Conservation (phyloP, 2,797 vertebrate species). For the Loriculus beryllinus region DNA sequence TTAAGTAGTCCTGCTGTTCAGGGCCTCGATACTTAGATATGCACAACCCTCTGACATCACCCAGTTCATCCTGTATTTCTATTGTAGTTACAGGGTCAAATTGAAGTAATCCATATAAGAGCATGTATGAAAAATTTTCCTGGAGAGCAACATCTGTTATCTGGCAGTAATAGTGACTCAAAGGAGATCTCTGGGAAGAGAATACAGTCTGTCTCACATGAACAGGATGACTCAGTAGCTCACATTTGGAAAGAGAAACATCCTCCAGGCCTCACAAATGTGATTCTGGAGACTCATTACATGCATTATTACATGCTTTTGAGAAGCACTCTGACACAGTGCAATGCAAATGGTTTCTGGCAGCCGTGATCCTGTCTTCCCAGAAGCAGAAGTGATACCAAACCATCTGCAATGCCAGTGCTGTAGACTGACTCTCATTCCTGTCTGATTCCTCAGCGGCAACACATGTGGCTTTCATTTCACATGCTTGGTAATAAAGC, state of each 20-base stretch:
- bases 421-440: not conserved
- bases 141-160: constrained; percentile 67
- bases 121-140: constrained; percentile 40
- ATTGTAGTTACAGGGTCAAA: constrained; percentile 1
- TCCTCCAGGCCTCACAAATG: constrained; percentile 27
- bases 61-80: constrained; percentile 13
- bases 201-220: constrained; percentile 34
- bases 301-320: not conserved
- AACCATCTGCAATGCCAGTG: not conserved
- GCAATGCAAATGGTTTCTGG: not conserved
- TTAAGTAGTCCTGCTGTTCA: not conserved
- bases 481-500: not conserved
- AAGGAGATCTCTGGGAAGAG: constrained; percentile 49
- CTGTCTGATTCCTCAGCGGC: not conserved
- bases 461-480: not conserved
- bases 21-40: not conserved
- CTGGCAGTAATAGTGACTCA: constrained; percentile 33
- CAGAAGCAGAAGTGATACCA: not conserved
- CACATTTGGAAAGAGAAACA: constrained; percentile 24
- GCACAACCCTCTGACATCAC: not conserved
- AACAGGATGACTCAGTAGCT: constrained; percentile 51
- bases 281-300: constrained; percentile 29
- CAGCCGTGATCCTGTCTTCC: not conserved
- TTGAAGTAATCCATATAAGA: constrained; percentile 33
- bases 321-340: not conserved